Evolutionary conservation across 2,797 vertebrate genomes (phyloP).

Genomic region (Staurois parvus): DNA sequence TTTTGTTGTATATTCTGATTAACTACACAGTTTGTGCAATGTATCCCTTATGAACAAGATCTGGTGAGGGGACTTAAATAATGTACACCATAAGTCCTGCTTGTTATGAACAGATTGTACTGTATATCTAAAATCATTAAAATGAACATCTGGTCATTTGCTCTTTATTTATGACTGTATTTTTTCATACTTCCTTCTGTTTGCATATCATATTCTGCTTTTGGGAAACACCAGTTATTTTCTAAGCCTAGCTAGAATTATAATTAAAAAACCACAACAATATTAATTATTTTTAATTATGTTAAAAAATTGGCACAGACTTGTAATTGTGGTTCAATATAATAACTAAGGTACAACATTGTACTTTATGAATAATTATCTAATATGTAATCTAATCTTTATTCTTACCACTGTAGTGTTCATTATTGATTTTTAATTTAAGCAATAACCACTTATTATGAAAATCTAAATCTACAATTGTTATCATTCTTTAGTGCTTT

Average conservation of each 20-base stretch:
- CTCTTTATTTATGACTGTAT: constrained; percentile 13
- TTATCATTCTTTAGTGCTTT: too few relatives aligned
- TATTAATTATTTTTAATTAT: background rate
- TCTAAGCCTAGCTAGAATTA: background rate
- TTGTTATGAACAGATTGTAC: constrained; percentile 21
- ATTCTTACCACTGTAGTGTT: background rate
- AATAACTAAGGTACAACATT: background rate
- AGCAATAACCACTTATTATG: too few relatives aligned
- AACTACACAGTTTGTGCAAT: constrained; percentile 2
- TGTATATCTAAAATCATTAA: constrained; percentile 3
- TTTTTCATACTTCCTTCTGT: constrained; percentile 3
- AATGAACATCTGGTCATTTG: constrained; percentile 18
- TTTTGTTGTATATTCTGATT: constrained; percentile 6
- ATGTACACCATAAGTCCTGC: background rate
- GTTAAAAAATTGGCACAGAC: background rate
- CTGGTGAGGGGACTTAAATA: background rate
- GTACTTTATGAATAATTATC: background rate
- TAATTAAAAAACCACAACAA: background rate
- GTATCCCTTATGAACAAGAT: constrained; percentile 3
- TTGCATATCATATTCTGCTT: background rate
- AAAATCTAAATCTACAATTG: too few relatives aligned
- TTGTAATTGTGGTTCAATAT: background rate
- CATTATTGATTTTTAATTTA: background rate
- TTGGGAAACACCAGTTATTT: background rate
- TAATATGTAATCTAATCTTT: background rate